A percentile compares a stretch with the other conserved stretches of the same genome.
Evolutionary conservation across 2,113 vertebrate species (phyloP).

Genomic region (Montifringilla adamsi): DNA sequence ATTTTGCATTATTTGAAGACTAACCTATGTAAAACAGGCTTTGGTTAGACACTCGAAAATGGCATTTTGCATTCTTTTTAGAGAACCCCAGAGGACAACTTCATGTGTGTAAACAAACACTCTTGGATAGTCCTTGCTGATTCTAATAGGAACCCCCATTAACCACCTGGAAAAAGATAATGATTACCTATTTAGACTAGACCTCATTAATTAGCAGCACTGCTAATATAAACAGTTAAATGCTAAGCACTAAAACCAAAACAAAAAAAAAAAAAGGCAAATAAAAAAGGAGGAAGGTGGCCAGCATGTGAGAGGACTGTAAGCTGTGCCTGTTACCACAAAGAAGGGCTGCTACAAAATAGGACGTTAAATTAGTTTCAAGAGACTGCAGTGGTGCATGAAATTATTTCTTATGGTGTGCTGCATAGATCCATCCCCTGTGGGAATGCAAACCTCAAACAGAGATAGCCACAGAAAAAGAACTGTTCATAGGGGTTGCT

Average conservation of each 20-base stretch:
- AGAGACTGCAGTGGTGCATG: conserved; percentile 83
- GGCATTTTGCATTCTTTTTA: not conserved
- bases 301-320: not conserved
- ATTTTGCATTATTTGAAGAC: not conserved
- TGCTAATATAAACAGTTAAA: conserved; percentile 38
- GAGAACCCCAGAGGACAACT: conserved; percentile 40
- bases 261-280: not conserved
- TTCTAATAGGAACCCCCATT: not conserved
- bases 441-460: conserved; percentile 60
- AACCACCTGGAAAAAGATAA: conserved; percentile 44
- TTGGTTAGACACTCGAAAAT: conserved; percentile 1
- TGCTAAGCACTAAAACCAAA: not conserved
- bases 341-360: conserved; percentile 66
- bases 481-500: not conserved
- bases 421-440: conserved; percentile 74
- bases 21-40: not conserved
- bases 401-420: conserved; percentile 83
- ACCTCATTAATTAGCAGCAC: conserved; percentile 46
- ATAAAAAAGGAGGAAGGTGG: not conserved
- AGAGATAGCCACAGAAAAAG: conserved; percentile 61
- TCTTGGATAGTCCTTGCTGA: not conserved
- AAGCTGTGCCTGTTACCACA: conserved; percentile 59
- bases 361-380: conserved; percentile 79
- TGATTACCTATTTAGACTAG: conserved; percentile 31
- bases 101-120: conserved; percentile 32